Base-by-base conservation (phyloP, 2,797 vertebrate species). In the Poeciliopsis paucimaculata region DNA sequence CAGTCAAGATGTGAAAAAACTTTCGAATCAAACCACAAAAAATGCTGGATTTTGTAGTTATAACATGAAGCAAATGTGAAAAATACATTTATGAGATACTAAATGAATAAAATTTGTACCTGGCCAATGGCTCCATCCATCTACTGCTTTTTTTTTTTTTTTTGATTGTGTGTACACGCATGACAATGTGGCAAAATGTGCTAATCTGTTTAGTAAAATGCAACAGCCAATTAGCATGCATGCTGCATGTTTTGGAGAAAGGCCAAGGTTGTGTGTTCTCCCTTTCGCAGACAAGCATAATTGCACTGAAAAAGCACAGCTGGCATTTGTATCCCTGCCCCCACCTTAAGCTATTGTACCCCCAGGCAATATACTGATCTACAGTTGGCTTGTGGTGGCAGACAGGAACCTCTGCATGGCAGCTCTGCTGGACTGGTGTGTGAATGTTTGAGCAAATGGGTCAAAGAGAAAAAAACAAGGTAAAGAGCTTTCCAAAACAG, bases 271-370 rank as follows among this genome's bases (percentile, higher is more conserved):
- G 39, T 78, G 13, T n/a, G 68, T 36, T 20, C 70, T 51, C 0
- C 16, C 8, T 15, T 72, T 46, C 3, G 0, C 23, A 60, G 16
- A 31, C 31, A 36, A 60, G 64, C 23, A 46, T 46, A 60, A 80
- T 28, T 28, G 73, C 12, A 9, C 15, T 60, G 43, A 71, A 76
- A 75, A 18, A 53, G 73, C 73, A 75, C 28, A 66, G 41, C 46
- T 73, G 71, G 46, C 31, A 49, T 23, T 73, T 66, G 36, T 73
- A 79, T 74, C 78, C 34, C 28, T 46, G 16, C 8, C 23, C 47
- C 51, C 34, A 45, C 18, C 49, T 60, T 15, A 41, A 66, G 28
- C 41, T 71, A 36, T 51, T 15, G 39, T 28, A 53, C 60, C 73
- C 39, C 57, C 18, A 75, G 78, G 41, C n/a, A 70, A 70, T 16